These are phyloP conservation scores for Lagopus muta DNA, from an alignment of 2,113 vertebrate genomes.

Conservation along the genomic window DNA sequence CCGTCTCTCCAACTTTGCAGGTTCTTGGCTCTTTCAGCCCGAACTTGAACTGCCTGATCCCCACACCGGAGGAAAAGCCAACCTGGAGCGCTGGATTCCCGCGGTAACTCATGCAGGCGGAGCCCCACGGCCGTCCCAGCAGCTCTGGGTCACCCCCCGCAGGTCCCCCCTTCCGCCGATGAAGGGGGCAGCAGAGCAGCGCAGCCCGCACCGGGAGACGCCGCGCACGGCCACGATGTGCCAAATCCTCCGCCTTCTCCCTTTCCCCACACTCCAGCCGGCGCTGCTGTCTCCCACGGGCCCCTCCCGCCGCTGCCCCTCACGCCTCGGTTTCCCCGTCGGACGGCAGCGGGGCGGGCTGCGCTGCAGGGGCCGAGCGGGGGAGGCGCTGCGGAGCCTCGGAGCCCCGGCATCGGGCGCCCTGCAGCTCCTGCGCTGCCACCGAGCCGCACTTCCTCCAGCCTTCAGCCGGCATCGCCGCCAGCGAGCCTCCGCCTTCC, in stretches of 20 bases:
- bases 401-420: fast-evolving
- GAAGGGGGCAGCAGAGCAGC: background rate
- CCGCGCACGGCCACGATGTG: background rate
- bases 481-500: background rate
- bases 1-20: background rate
- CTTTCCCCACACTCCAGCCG: background rate
- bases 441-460: background rate
- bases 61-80: background rate
- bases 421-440: fast-evolving
- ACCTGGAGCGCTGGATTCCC: background rate
- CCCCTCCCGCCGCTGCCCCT: fast-evolving
- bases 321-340: background rate
- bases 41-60: constrained; percentile 45
- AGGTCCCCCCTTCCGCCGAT: background rate
- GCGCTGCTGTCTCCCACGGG: fast-evolving
- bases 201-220: background rate
- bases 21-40: constrained; percentile 45
- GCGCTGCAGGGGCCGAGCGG: background rate
- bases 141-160: background rate
- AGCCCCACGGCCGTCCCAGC: background rate
- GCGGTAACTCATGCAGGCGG: constrained; percentile 51
- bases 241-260: background rate
- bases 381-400: background rate
- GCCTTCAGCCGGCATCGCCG: background rate
- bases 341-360: fast-evolving